Evolutionary conservation across 1,140 invertebrate species (phyloP).

Genomic region (Caerostris extrusa): DNA sequence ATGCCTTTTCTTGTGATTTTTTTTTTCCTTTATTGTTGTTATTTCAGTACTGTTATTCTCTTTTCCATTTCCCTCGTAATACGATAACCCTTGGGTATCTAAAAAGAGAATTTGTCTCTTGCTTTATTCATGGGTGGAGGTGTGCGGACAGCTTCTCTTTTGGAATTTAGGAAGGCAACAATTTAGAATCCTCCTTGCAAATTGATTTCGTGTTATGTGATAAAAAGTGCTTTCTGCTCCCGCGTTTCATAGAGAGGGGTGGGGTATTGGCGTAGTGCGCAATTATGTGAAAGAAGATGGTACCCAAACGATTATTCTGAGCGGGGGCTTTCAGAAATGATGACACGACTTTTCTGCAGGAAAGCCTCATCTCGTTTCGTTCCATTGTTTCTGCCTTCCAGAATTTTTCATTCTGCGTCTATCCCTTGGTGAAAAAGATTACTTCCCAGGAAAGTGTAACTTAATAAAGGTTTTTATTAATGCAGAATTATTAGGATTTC

Average conservation of each 20-base stretch:
- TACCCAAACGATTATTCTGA: not conserved
- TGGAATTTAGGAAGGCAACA: constrained; percentile 26
- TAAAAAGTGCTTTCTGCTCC: constrained; percentile 27
- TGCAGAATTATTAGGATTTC: not conserved
- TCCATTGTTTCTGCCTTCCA: not conserved
- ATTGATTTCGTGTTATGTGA: constrained; percentile 59
- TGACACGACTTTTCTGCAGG: not conserved
- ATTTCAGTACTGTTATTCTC: no score
- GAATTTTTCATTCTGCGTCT: not conserved
- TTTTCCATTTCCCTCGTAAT: not conserved
- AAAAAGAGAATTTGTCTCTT: constrained; percentile 56
- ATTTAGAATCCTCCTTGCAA: constrained; percentile 49
- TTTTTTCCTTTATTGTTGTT: not conserved
- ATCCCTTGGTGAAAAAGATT: not conserved
- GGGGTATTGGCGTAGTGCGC: not conserved
- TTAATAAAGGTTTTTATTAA: not conserved
- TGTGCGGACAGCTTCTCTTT: constrained; percentile 54
- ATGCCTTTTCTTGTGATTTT: constrained; percentile 13
- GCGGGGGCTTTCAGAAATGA: not conserved
- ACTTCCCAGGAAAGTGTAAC: not conserved
- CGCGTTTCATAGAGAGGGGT: no score
- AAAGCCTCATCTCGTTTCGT: not conserved
- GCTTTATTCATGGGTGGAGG: constrained; percentile 48
- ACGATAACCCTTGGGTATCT: constrained; percentile 54
- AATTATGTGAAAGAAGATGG: constrained; percentile 38